A percentile compares a stretch with the other conserved stretches of the same genome.
These are phyloP conservation scores for Anoura caudifer DNA, from an alignment of 2,113 vertebrate species.

Conservation along the genomic window DNA sequence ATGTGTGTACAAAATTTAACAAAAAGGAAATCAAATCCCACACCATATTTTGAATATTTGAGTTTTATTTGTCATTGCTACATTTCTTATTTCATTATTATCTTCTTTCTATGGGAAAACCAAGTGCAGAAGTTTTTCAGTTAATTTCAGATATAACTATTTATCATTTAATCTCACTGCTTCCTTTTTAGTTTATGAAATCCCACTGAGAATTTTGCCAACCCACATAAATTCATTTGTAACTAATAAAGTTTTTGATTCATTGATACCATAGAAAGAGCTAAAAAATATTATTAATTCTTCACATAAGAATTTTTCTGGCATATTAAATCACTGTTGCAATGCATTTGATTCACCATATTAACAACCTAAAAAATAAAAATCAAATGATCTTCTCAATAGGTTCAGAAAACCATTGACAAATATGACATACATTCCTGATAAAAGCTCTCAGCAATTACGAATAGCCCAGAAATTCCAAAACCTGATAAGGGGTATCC, in stretches of 20 bases:
- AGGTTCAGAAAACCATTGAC: constrained; percentile 15
- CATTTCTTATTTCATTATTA: not conserved
- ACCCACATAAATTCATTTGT: not conserved
- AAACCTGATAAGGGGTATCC: not conserved
- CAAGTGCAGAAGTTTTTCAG: not conserved
- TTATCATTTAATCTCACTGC: not conserved
- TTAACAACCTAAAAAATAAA: constrained; percentile 36
- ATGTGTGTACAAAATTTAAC: not conserved
- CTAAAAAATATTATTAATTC: constrained; percentile 18
- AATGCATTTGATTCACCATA: constrained; percentile 1
- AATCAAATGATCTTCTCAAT: not conserved
- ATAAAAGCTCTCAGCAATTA: constrained; percentile 15
- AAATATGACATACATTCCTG: constrained; percentile 7
- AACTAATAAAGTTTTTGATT: not conserved
- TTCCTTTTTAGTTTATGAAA: constrained; percentile 16
- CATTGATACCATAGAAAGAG: not conserved
- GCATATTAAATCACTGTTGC: constrained; percentile 12
- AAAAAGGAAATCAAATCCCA: not conserved
- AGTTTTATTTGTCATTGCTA: not conserved
- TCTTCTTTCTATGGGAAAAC: not conserved
- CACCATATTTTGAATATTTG: not conserved
- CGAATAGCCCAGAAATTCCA: constrained; percentile 4
- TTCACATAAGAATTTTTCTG: not conserved
- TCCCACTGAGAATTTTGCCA: constrained; percentile 11
- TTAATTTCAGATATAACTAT: not conserved